phyloP scores from a whole-genome alignment of 2,797 vertebrate genomes.

The Phrynocephalus vlangalii region DNA sequence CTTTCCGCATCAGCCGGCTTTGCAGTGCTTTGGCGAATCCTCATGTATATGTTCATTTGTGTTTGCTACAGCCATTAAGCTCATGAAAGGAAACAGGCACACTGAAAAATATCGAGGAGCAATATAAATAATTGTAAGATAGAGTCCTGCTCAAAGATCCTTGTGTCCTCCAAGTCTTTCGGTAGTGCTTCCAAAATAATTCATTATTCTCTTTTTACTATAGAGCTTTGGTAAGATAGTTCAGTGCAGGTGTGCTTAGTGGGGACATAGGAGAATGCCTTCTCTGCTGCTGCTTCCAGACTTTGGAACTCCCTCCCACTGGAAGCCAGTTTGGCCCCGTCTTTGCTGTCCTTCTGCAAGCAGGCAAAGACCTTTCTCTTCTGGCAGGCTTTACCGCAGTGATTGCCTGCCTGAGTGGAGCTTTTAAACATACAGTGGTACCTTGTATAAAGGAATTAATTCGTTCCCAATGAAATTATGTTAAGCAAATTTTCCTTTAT shows the following conservation, averaged over 20 bases:
- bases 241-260: neutral
- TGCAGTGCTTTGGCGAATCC: conserved; percentile 1
- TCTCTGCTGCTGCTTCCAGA: too few species aligned
- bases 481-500: too few species aligned
- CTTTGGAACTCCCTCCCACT: too few species aligned
- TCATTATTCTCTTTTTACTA: neutral
- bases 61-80: conserved; percentile 12
- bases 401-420: too few species aligned
- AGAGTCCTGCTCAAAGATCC: neutral
- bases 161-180: neutral
- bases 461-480: too few species aligned
- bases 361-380: too few species aligned
- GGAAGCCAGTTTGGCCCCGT: too few species aligned
- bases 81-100: neutral
- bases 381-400: too few species aligned
- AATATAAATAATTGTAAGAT: neutral
- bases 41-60: neutral
- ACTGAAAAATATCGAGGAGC: neutral
- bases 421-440: too few species aligned
- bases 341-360: too few species aligned
- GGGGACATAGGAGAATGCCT: too few species aligned
- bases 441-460: too few species aligned
- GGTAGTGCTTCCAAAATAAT: neutral
- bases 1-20: neutral
- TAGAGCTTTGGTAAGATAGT: neutral